These are phyloP conservation scores for Lucinisca nassula DNA, from an alignment of 2,888 invertebrate species.

Conservation along the genomic window DNA sequence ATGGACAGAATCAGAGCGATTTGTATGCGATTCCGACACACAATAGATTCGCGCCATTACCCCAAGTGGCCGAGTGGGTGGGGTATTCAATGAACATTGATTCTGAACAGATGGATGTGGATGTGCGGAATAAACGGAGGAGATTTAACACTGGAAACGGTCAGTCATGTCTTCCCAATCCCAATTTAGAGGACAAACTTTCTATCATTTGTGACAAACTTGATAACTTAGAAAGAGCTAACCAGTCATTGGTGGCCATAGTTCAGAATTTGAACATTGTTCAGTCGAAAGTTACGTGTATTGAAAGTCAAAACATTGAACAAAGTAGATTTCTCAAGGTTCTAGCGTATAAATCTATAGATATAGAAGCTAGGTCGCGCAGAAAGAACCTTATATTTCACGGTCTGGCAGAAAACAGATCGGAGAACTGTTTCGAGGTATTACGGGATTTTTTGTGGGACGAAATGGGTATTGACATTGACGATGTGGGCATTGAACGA, in stretches of 20 bases:
- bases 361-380: conserved; percentile 32
- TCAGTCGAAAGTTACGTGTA: neutral
- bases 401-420: conserved; percentile 15
- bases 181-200: neutral
- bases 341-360: too few relatives aligned
- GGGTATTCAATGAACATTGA: neutral
- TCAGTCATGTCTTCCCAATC: neutral
- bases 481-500: neutral
- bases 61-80: neutral
- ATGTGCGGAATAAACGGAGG: neutral
- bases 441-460: conserved; percentile 1
- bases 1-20: neutral
- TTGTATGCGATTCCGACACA: neutral
- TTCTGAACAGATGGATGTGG: neutral
- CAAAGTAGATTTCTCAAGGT: conserved; percentile 16
- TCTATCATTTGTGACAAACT: neutral
- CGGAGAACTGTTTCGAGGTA: conserved; percentile 8
- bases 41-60: conserved; percentile 4
- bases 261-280: neutral
- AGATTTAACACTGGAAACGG: neutral
- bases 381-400: conserved; percentile 28
- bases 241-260: neutral
- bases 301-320: conserved; percentile 2
- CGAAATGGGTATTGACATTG: conserved; percentile 10
- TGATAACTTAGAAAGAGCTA: neutral